Base-by-base conservation (phyloP, 2,888 invertebrate genomes). In the Pollenia griseotomentosa region DNA sequence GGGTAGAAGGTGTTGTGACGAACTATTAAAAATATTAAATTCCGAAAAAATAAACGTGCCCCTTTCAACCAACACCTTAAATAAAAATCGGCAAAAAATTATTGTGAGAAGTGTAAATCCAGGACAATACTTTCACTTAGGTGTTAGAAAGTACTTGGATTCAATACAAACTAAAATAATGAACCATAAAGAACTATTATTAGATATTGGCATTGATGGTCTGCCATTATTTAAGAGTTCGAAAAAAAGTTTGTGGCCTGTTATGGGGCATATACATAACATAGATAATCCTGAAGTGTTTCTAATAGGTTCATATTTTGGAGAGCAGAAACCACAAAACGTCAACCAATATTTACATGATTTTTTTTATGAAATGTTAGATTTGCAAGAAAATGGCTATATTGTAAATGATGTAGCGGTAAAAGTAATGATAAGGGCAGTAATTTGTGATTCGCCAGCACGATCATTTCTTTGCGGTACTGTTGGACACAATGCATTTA, bases 381-480 rank as follows among this genome's bases (percentile, higher is more conserved):
- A 70, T 75, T n/a, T 83, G 40, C 42, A 61, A 44, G 70, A 61
- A 63, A 75, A 61, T 53, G 77, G 70, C 12, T 23, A 55, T 71
- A 42, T 51, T 46, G 44, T 81, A 71, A 53, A 71, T 48, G 42
- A 59, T 12, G 11, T 14, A 48, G 44, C 19, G 2, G 68, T 70
- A 46, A 61, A 77, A 77, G 42, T 77, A 19, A 19, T 46, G 59
- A 82, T 83, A 12, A 57, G 83, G 48, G 33, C 55, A 23, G 57
- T 83, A 44, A 51, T 83, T 51, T 83, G 83, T 48, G 83, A 83
- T 46, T 51, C 83, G 5, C 71, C 83, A n/a, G 71, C 73, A 12
- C 59, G 57, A 78, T 44, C 71, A 53, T 77, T 83, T 68, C n/a
- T 75, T 70, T 68, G 83, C 33, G 83, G 70, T n/a, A 74, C 48